A percentile compares a stretch with the other conserved stretches of the same genome.
phyloP scores from a whole-genome alignment of 2,888 invertebrate species.

The Leptopterna dolabrata region DNA sequence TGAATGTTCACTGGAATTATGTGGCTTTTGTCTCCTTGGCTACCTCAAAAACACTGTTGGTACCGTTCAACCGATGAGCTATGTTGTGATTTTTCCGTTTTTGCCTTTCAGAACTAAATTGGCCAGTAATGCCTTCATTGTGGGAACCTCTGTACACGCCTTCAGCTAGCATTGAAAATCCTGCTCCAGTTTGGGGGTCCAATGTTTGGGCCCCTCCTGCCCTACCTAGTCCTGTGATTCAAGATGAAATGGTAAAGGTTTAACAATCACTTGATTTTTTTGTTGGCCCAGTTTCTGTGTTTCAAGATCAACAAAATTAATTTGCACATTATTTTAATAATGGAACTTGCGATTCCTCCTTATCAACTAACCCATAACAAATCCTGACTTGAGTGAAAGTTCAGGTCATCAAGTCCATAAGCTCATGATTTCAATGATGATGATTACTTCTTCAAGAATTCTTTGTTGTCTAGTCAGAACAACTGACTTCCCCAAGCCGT shows the following conservation, averaged over 20 bases:
- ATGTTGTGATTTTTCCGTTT: background rate
- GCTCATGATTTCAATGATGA: too few species aligned
- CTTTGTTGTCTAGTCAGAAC: too few species aligned
- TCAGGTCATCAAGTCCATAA: too few species aligned
- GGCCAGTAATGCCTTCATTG: constrained; percentile 58
- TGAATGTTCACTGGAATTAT: too few species aligned
- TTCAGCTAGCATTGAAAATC: constrained; percentile 50
- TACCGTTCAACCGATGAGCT: too few species aligned
- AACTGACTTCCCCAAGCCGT: too few species aligned
- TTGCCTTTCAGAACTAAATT: constrained; percentile 55
- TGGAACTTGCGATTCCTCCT: background rate
- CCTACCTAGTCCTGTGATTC: constrained; percentile 64
- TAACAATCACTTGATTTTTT: too few species aligned
- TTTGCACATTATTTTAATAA: background rate
- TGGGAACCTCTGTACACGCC: constrained; percentile 60
- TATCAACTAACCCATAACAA: too few species aligned
- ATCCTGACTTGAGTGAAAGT: too few species aligned
- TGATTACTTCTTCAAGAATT: too few species aligned
- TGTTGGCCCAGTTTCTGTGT: background rate
- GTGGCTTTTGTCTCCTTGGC: too few species aligned
- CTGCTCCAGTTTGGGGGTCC: constrained; percentile 67
- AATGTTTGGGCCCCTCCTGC: constrained; percentile 68
- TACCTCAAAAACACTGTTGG: too few species aligned
- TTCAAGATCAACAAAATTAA: background rate
- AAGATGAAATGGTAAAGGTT: constrained; percentile 17